These are phyloP conservation scores for Acanthochromis polyacanthus DNA, from an alignment of 2,113 vertebrate genomes.

Conservation along the genomic window DNA sequence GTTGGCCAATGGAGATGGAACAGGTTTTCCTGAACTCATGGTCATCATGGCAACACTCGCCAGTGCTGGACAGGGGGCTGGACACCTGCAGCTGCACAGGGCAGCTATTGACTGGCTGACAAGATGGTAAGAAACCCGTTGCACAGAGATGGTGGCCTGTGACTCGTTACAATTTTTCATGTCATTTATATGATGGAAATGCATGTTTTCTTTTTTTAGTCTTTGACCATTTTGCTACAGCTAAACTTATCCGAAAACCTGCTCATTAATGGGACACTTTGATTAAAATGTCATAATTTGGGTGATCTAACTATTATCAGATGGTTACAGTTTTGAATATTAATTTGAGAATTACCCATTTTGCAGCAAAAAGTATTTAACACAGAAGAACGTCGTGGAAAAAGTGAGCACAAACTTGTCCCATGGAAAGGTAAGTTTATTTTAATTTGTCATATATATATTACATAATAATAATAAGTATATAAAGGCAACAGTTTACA, in stretches of 20 bases:
- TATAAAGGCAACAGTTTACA: no score
- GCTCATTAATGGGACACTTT: not conserved
- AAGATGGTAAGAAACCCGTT: conserved; percentile 90
- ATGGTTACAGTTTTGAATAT: not conserved
- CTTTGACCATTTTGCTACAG: not conserved
- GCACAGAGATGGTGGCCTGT: not conserved
- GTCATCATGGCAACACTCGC: conserved; percentile 98
- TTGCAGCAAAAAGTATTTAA: conserved; percentile 97
- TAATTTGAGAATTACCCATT: not conserved
- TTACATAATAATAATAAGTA: not conserved
- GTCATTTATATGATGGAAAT: not conserved
- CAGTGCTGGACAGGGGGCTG: conserved; percentile 95
- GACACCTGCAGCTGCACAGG: conserved; percentile 95
- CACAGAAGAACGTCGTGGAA: conserved; percentile 98
- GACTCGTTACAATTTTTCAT: not conserved
- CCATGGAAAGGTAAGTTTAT: conserved; percentile 92
- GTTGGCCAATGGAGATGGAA: conserved; percentile 94
- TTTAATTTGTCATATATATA: no score
- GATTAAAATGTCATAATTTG: not conserved
- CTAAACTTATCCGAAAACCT: not conserved
- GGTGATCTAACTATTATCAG: not conserved
- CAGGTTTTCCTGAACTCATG: conserved; percentile 98
- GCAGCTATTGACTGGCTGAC: conserved; percentile 96
- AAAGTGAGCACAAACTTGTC: conserved; percentile 96
- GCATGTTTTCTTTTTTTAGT: not conserved